Evolutionary conservation across 2,797 vertebrate species (phyloP), one percentile per base, ranked within the genome.

Genomic region (Sebastes hubbsi): DNA sequence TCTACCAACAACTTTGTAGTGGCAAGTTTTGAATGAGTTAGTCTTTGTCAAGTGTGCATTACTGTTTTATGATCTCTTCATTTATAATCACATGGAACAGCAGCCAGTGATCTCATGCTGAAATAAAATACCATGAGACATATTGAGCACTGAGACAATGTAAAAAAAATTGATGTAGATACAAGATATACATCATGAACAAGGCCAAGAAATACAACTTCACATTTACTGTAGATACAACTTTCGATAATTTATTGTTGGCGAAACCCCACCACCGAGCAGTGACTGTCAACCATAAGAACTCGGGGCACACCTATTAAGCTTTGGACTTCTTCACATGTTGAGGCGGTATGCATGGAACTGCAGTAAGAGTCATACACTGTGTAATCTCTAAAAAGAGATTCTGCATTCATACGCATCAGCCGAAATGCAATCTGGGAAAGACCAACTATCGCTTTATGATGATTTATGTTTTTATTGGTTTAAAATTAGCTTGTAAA

Each of bases 1-100:
- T 61, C 66, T 1, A 25, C 54, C 38, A 24, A 79, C 46, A 82
- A 76, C 46, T 77, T 80, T 25, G 85, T 74, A 70, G 62, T 61
- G 49, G 70, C 4, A 78, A 34, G 49, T 66, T 77, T 78, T 82
- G 59, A 87, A 63, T 58, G 60, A 80, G 70, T 73, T 72, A 20
- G 24, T 80, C 25, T 82, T 81, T 38, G 46, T 86, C 66, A 54
- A 49, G 55, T 77, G 36, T 67, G 76, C 76, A 34, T 82, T 77
- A 86, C 75, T 77, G 66, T 30, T 66, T 81, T 78, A 76, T 74
- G 68, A 79, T 71, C 78, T 69, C 29, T 82, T 68, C 55, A 81
- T 65, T 77, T 77, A 27, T 65, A 69, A 75, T 85, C 65, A 67
- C 27, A 30, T 18, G 46, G 18, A 69, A 34, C 46, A 67, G 65